Conservation (phyloP, 2,888 invertebrate genomes). For the Cartodere bifasciata region DNA sequence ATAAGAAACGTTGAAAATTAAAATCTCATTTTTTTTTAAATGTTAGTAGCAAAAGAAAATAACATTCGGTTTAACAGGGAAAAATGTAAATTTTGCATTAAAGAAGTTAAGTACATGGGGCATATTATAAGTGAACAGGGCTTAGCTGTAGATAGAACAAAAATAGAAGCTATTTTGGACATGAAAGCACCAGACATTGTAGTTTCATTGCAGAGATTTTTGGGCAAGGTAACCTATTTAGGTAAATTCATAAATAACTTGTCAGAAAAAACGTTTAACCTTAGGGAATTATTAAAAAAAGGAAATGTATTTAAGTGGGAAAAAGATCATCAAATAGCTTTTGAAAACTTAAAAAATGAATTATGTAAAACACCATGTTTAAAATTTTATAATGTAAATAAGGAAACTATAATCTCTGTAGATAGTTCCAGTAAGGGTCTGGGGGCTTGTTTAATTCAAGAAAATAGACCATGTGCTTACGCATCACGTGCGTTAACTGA, state of each 20-base stretch:
- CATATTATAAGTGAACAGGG: constrained; percentile 12
- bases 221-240: constrained; percentile 18
- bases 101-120: constrained; percentile 14
- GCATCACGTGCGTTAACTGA: constrained; percentile 22
- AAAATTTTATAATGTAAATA: constrained; percentile 21
- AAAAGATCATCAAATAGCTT: constrained; percentile 17
- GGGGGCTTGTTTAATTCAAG: constrained; percentile 24
- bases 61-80: constrained; percentile 7
- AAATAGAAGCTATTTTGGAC: constrained; percentile 8
- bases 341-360: constrained; percentile 20
- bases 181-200: neutral
- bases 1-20: no score
- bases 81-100: constrained; percentile 3
- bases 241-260: constrained; percentile 19
- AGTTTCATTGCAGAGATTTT: constrained; percentile 10
- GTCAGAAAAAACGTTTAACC: constrained; percentile 15
- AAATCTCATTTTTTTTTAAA: no score
- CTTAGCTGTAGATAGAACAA: constrained; percentile 5
- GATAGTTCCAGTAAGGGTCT: constrained; percentile 26
- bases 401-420: constrained; percentile 16
- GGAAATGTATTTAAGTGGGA: constrained; percentile 17
- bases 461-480: constrained; percentile 22
- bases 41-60: constrained; percentile 7
- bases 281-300: constrained; percentile 18
- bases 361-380: constrained; percentile 22